phyloP scores from a whole-genome alignment of 2,113 vertebrate genomes.

The Oenanthe oenanthe region DNA sequence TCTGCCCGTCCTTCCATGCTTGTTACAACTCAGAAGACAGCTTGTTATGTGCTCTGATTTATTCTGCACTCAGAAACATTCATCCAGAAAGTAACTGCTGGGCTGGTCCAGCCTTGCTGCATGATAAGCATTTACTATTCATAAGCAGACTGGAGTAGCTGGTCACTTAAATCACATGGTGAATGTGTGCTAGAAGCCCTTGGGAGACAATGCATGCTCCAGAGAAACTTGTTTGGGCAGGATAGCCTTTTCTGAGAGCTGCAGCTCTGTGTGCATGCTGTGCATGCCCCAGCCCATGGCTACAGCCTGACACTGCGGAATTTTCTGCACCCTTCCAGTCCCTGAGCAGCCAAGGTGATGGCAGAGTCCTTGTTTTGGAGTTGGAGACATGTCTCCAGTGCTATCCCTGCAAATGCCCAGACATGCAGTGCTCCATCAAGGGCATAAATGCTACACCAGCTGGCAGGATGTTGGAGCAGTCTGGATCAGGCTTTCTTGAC shows the following conservation, averaged over 20 bases:
- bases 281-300: fast-evolving
- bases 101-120: background rate
- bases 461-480: background rate
- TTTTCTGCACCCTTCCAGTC: background rate
- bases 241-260: background rate
- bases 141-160: background rate
- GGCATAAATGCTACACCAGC: background rate
- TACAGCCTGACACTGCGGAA: background rate
- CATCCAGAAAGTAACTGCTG: background rate
- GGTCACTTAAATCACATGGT: background rate
- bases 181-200: background rate
- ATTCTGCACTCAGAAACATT: background rate
- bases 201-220: fast-evolving
- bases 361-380: background rate
- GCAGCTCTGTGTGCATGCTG: background rate
- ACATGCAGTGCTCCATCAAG: too few relatives aligned
- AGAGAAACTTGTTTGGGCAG: background rate
- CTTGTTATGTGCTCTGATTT: background rate
- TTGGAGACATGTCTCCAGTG: background rate
- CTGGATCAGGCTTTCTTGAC: background rate
- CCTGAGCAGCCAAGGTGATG: background rate
- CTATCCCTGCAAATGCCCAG: background rate
- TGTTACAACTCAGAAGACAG: background rate
- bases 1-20: background rate
- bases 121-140: background rate